Conservation (phyloP, 2,113 vertebrate species). For the Chelonoidis abingdonii region DNA sequence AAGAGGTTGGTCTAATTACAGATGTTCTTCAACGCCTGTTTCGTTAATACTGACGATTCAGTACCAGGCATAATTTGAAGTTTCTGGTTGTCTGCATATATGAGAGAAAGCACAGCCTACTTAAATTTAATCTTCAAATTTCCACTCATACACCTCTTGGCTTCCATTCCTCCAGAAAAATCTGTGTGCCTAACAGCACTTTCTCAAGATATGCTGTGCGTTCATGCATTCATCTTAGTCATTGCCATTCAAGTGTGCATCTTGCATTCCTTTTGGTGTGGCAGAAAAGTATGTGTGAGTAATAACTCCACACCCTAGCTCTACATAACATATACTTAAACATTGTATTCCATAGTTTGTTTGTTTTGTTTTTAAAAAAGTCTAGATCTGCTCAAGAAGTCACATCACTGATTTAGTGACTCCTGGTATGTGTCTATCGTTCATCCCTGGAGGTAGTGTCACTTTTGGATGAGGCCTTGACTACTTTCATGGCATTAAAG, state of each 20-base stretch:
- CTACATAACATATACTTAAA: neutral
- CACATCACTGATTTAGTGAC: neutral
- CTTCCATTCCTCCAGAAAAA: neutral
- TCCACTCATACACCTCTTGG: constrained; percentile 8
- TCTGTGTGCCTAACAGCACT: neutral
- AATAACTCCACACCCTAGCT: neutral
- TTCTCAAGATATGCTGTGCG: constrained; percentile 27
- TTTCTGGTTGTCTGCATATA: neutral
- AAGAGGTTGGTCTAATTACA: neutral
- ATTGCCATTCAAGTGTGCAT: constrained; percentile 13
- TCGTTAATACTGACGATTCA: constrained; percentile 4
- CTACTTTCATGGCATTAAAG: neutral
- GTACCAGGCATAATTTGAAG: neutral
- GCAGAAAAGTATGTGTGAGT: neutral
- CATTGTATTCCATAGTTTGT: neutral
- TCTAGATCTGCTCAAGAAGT: neutral
- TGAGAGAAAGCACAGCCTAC: neutral
- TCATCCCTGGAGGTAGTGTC: neutral
- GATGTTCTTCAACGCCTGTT: neutral
- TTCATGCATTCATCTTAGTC: neutral
- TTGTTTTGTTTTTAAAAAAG: neutral
- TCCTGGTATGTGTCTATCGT: neutral
- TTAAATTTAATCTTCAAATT: constrained; percentile 17
- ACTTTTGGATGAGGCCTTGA: neutral
- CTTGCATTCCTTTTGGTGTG: constrained; percentile 12